These are phyloP conservation scores for Oscheius sp. DNA, from an alignment of 2,888 invertebrate species.

Conservation along the genomic window DNA sequence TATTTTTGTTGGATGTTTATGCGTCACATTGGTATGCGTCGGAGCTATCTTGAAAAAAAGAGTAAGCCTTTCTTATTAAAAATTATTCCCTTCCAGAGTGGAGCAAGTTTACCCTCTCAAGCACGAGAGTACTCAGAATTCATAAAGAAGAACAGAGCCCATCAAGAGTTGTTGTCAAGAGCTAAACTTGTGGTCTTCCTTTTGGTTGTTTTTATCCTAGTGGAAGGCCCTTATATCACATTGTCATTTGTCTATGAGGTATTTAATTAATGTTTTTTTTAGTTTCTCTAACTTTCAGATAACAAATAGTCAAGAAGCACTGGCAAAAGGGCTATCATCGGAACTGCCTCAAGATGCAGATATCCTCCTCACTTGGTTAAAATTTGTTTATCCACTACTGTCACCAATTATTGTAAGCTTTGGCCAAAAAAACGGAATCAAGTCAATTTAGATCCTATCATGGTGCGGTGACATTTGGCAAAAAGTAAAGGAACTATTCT, in stretches of 20 bases:
- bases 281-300: conserved; percentile 25
- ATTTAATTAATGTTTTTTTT: neutral
- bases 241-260: conserved; percentile 62
- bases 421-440: too few species aligned
- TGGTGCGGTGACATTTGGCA: conserved; percentile 65
- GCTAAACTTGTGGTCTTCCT: conserved; percentile 45
- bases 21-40: conserved; percentile 56
- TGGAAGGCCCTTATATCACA: conserved; percentile 65
- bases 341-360: conserved; percentile 60
- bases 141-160: conserved; percentile 43
- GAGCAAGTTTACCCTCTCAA: conserved; percentile 42
- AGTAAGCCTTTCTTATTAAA: conserved; percentile 18
- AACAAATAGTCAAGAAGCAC: conserved; percentile 46
- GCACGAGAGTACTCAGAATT: conserved; percentile 54
- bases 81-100: conserved; percentile 34
- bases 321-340: conserved; percentile 26
- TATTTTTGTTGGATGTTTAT: conserved; percentile 59
- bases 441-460: conserved; percentile 52
- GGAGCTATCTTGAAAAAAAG: conserved; percentile 53
- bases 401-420: conserved; percentile 60
- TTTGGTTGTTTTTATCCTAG: conserved; percentile 47
- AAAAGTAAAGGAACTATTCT: conserved; percentile 60
- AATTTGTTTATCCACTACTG: conserved; percentile 64
- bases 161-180: conserved; percentile 1
- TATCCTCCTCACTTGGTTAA: conserved; percentile 63